Evolutionary conservation across 1,140 invertebrate species (phyloP), one percentile per base, ranked within the genome.

Genomic region (Lepidurus arcticus): DNA sequence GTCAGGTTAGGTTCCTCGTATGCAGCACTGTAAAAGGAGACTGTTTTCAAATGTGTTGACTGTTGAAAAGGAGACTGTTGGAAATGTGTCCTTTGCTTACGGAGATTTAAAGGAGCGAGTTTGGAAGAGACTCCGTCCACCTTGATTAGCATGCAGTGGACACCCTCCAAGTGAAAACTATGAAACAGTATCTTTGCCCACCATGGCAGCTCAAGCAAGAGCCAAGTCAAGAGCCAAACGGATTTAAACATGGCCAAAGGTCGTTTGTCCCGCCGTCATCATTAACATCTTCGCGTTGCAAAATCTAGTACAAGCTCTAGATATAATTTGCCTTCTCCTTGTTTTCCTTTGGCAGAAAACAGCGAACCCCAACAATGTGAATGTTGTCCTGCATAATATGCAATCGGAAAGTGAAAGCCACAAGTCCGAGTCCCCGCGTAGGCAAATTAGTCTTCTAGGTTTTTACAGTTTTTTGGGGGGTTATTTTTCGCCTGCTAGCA

Each of bases 141-240:
- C 53, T 65, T 65, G 21, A 16, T 65, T 65, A 65, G 13, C 53
- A 65, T 65, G 53, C 53, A 65, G 53, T 65, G 53, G 53, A 65
- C 53, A 65, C 0, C 53, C 53, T 65, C 47, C 6, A 21, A 65
- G 53, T 65, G 53, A 21, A 65, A 65, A 65, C 13, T 9, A 65
- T 9, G 53, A 65, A 65, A 65, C 13, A 65, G 53, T 65, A 65
- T 9, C 53, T 65, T 34, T n/a, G 53, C 53, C 53, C 53, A 65
- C 53, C 53, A 21, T 65, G 13, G 53, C 53, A 65, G 53, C 53
- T 16, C 21, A 7, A 65, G 53, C 16, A 24, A 24, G 24, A 24
- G 24, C 24, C 16, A n/a, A 16, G 16, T 21, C 21, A 4, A 13
- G 21, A 65, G 16, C 21, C 9, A 16, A 65, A 65, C 13, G 53